These are phyloP conservation scores for Macroramphosus scolopax DNA, from an alignment of 2,797 vertebrate genomes.

Conservation along the genomic window DNA sequence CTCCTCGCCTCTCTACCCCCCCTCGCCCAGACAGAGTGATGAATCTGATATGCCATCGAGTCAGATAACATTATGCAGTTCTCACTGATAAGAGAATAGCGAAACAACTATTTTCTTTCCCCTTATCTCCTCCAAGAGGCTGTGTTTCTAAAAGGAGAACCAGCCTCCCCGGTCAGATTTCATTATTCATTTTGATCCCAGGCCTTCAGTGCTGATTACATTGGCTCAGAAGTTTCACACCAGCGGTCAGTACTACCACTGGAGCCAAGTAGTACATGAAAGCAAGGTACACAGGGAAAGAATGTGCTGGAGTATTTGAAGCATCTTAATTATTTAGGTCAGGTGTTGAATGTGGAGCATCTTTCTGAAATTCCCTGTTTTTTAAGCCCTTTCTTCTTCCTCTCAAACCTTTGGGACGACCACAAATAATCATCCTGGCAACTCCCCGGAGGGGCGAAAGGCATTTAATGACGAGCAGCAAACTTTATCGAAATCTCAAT, in stretches of 20 bases:
- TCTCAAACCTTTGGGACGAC: conserved; percentile 15
- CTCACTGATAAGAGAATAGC: conserved; percentile 69
- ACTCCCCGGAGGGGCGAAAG: neutral
- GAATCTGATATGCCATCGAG: conserved; percentile 72
- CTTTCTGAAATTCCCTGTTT: conserved; percentile 63
- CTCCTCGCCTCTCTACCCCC: conserved; percentile 5
- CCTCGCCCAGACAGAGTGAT: conserved; percentile 59
- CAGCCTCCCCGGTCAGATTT: conserved; percentile 59
- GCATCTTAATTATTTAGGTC: conserved; percentile 52
- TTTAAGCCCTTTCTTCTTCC: conserved; percentile 20
- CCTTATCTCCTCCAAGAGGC: conserved; percentile 69
- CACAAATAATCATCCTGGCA: conserved; percentile 1
- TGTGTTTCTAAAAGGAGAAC: conserved; percentile 72
- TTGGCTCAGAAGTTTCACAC: conserved; percentile 53
- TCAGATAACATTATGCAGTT: conserved; percentile 76
- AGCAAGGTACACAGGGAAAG: conserved; percentile 11
- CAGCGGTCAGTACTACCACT: conserved; percentile 16
- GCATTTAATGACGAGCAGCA: conserved; percentile 10
- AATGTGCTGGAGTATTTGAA: conserved; percentile 28
- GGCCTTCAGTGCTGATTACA: conserved; percentile 61
- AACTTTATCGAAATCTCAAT: too few relatives aligned
- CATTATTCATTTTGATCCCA: conserved; percentile 72
- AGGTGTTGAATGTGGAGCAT: conserved; percentile 71
- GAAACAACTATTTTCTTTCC: conserved; percentile 74
- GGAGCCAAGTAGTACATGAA: conserved; percentile 23